Base-by-base conservation (phyloP, 2,888 invertebrate species). In the Dexiosoma caninum region DNA sequence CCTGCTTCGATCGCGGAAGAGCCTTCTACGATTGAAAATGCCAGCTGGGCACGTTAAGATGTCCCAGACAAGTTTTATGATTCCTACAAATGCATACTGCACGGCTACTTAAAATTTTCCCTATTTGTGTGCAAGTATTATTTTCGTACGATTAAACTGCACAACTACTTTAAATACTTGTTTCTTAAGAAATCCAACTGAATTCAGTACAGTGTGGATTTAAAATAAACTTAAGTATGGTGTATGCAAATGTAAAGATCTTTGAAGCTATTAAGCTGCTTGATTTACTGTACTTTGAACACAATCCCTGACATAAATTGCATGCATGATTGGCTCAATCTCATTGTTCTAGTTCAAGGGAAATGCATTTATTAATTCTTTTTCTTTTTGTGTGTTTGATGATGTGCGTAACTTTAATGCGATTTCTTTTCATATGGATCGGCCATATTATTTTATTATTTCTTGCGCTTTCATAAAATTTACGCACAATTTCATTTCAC, bases 161-260 rank as follows among this genome's bases (percentile, higher is more conserved):
- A 66, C 46, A 66, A 66, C 49, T 59, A 64, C 64, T 59, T 67
- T 67, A 66, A 75, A 75, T 75, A 75, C 75, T 75, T 9, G 75
- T 75, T 75, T 75, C 59, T 60, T 75, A 51, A 23, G 74, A 74
- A 75, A 51, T 75, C 23, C 59, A 37, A 44, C 42, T 42, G 49
- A 23, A 46, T 42, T 62, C 19, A 70, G 69, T 32, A 16, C 21
- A 53, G 40, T 12, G 30, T 23, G 42, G 53, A 23, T 53, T 53
- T 51, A 53, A 46, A 46, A 46, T 23, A 12, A 44, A 42, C 23
- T 62, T 27, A 1, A 35, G 32, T 21, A 19, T 19, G 16, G 37
- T 53, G 35, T 66, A 37, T 46, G 35, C 30, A 46, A 46, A 74
- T 66, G 40, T 53, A 37, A 55, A 46, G 46, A 64, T 64, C 44